Percentiles rank a stretch among this genome's conserved stretches.
These are phyloP conservation scores for Brachionus koreanus DNA, from an alignment of 1,140 invertebrate species.

Conservation along the genomic window DNA sequence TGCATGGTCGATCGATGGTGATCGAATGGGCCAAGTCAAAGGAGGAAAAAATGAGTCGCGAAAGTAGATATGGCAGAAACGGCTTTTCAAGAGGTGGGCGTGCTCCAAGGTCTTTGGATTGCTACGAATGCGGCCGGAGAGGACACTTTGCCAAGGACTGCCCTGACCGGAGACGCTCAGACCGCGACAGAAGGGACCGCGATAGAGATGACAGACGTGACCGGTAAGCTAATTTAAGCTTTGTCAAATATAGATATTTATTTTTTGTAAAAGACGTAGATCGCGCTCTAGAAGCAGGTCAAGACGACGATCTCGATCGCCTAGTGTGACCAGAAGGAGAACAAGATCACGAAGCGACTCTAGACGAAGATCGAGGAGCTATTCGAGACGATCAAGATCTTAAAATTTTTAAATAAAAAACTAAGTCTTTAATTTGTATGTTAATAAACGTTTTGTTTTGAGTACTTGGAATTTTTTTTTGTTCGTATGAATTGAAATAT, in stretches of 20 bases:
- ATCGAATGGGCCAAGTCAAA: slow-evolving; percentile 36
- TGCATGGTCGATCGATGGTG: slow-evolving; percentile 24
- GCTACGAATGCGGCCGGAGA: slow-evolving; percentile 83
- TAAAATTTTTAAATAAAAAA: neutral
- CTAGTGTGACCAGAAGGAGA: neutral
- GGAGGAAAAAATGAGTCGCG: neutral
- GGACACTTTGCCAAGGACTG: slow-evolving; percentile 88
- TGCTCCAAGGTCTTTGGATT: slow-evolving; percentile 52
- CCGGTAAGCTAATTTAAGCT: neutral
- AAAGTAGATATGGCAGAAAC: neutral
- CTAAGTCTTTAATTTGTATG: neutral
- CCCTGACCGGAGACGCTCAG: slow-evolving; percentile 45
- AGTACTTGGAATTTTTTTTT: neutral
- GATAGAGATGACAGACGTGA: neutral
- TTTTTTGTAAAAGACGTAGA: neutral
- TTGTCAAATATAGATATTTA: neutral
- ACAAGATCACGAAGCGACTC: slow-evolving; percentile 8
- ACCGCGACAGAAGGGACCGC: neutral
- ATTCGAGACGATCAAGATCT: slow-evolving; percentile 4
- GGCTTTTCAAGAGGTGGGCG: slow-evolving; percentile 9
- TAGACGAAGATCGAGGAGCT: neutral
- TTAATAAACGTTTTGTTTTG: neutral
- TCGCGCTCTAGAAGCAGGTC: neutral
- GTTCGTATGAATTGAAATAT: too few relatives aligned
- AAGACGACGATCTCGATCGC: neutral